phyloP scores from a whole-genome alignment of 2,113 vertebrate species.

The Dromaius novaehollandiae region DNA sequence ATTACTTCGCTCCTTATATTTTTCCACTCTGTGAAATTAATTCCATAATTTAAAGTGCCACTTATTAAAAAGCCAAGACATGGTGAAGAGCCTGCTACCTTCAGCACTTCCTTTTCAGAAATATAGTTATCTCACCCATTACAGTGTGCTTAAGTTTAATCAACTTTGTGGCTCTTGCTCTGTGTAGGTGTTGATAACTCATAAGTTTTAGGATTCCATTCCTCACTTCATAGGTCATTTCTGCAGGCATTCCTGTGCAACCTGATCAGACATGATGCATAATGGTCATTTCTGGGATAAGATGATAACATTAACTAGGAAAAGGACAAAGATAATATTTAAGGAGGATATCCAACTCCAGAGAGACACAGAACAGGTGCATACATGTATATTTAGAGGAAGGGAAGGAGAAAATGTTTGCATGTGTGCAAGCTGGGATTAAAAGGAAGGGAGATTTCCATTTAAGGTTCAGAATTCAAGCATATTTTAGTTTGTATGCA shows the following conservation, averaged over 20 bases:
- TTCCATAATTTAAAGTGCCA: slow-evolving; percentile 57
- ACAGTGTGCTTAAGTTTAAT: slow-evolving; percentile 58
- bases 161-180: slow-evolving; percentile 7
- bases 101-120: slow-evolving; percentile 34
- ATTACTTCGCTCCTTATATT: slow-evolving; percentile 52
- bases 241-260: background rate
- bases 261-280: background rate
- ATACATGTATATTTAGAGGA: background rate
- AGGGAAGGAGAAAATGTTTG: background rate
- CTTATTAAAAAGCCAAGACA: slow-evolving; percentile 57
- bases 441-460: background rate
- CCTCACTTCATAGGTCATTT: slow-evolving; percentile 41
- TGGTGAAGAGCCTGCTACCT: slow-evolving; percentile 31
- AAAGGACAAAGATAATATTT: background rate
- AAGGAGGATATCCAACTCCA: background rate
- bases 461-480: background rate
- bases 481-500: background rate
- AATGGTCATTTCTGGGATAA: background rate
- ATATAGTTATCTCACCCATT: slow-evolving; percentile 48
- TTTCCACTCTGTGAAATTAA: slow-evolving; percentile 56
- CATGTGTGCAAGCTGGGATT: accelerated
- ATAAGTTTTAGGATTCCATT: background rate
- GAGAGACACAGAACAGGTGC: background rate
- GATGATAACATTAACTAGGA: background rate
- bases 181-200: slow-evolving; percentile 41